phyloP scores from a whole-genome alignment of 2,888 invertebrate genomes.

The Pycnomerus fuliginosus region DNA sequence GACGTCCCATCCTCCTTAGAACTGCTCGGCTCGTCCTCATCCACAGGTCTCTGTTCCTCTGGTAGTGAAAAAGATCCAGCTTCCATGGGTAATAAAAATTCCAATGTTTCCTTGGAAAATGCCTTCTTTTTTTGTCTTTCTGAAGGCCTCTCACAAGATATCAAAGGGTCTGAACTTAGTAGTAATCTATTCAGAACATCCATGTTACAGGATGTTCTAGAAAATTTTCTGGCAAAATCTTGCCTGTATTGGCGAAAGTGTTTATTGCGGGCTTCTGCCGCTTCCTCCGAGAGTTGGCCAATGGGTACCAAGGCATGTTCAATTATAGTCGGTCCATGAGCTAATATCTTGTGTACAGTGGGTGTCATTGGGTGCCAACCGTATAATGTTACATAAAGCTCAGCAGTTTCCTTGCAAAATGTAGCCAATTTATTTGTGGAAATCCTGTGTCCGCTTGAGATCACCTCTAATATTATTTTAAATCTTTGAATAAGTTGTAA shows the following conservation, averaged over 20 bases:
- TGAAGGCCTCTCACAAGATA: background rate
- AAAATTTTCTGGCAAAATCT: constrained; percentile 1
- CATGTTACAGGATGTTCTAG: background rate
- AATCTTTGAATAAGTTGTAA: background rate
- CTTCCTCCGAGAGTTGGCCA: constrained; percentile 28
- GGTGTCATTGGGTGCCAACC: constrained; percentile 40
- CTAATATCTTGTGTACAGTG: constrained; percentile 39
- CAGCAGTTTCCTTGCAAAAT: background rate
- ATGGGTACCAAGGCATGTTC: constrained; percentile 34
- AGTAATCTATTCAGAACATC: constrained; percentile 3
- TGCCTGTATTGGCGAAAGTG: constrained; percentile 21
- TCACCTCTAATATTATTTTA: background rate
- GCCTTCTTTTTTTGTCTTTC: background rate
- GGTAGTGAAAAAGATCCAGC: too few species aligned
- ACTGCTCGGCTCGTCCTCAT: too few species aligned
- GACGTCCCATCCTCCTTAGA: too few species aligned
- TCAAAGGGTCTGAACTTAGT: constrained; percentile 1
- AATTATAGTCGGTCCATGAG: constrained; percentile 37
- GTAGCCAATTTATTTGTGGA: background rate
- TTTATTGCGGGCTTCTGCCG: constrained; percentile 37
- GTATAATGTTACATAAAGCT: constrained; percentile 10
- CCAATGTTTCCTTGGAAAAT: background rate
- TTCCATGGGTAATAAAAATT: too few species aligned
- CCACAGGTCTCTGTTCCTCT: too few species aligned
- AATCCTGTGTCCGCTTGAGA: background rate